A percentile compares a stretch with the other conserved stretches of the same genome.
These are phyloP conservation scores for Hyperoplus lanceolatus DNA, from an alignment of 2,797 vertebrate genomes.

Conservation along the genomic window DNA sequence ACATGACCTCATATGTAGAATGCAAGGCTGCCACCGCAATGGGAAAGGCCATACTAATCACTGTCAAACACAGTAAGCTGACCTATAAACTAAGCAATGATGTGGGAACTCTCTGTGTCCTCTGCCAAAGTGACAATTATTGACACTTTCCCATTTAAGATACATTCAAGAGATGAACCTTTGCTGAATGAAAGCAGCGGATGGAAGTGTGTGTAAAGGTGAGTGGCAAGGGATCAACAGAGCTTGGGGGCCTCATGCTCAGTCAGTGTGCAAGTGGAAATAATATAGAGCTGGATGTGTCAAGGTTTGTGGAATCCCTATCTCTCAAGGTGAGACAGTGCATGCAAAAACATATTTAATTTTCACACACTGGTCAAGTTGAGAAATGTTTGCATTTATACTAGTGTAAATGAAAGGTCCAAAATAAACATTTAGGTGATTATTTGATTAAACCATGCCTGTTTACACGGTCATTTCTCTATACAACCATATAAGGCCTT, in stretches of 20 bases:
- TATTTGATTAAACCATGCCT: too few species aligned
- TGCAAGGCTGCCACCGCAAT: slow-evolving; percentile 59
- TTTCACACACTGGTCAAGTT: too few species aligned
- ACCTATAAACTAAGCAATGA: slow-evolving; percentile 61
- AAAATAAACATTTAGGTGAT: too few species aligned
- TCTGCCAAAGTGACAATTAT: slow-evolving; percentile 53
- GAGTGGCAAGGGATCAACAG: slow-evolving; percentile 34
- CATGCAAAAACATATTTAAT: too few species aligned
- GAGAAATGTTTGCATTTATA: too few species aligned
- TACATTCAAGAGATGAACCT: slow-evolving; percentile 26
- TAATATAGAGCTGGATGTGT: slow-evolving; percentile 23
- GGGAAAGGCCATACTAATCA: slow-evolving; percentile 72
- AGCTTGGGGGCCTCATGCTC: slow-evolving; percentile 33
- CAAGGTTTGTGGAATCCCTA: slow-evolving; percentile 8
- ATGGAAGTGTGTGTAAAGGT: slow-evolving; percentile 8
- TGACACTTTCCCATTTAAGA: slow-evolving; percentile 67
- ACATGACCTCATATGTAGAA: slow-evolving; percentile 71
- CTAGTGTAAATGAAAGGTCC: too few species aligned
- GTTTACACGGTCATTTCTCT: too few species aligned
- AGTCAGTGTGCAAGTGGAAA: slow-evolving; percentile 34
- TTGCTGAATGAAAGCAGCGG: slow-evolving; percentile 20
- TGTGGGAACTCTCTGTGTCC: slow-evolving; percentile 52
- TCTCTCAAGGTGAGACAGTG: too few species aligned
- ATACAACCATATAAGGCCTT: too few species aligned
- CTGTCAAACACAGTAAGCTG: slow-evolving; percentile 74